Evolutionary conservation across 1,140 invertebrate genomes (phyloP), one percentile per base, ranked within the genome.

Genomic region (Homarus americanus): DNA sequence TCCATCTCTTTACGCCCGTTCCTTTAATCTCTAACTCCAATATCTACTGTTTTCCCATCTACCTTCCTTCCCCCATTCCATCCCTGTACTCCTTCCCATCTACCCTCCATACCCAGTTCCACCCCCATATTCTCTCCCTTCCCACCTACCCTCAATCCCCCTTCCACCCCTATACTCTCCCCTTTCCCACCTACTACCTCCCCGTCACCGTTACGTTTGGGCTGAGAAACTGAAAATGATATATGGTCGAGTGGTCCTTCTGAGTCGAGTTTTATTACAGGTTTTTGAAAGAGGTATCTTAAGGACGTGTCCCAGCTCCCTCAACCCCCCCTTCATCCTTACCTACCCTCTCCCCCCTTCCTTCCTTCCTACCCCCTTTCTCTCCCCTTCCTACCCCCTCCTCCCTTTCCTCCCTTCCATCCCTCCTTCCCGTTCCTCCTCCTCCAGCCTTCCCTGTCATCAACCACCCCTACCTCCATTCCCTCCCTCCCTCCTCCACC

Each of bases 181-280:
- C 79, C 58, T n/a, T n/a, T n/a, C n/a, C n/a, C n/a, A n/a, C 5
- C 79, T 32, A 20, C 49, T 82, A 40, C 78, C 49, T n/a, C 78
- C 34, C 75, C 38, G 12, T 44, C 40, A 49, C 15, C 44, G 44
- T 5, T 49, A 15, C 44, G 44, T 49, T 49, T 15, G 44, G 12
- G 44, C 15, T 49, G 44, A 15, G 58, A 0, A 49, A 63, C 58
- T 63, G 58, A 63, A 63, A 63, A 63, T 63, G 24, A 63, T 63
- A 24, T 63, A 63, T 63, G 36, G 72, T 75, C 24, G 72, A 75
- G 32, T 40, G 36, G 28, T n/a, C 72, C 32, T 34, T 75, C 34
- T 75, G 36, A 36, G 15, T 32, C 72, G 72, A 34, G 36, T 75
- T 75, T 75, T 34, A 75, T 34, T 36, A 32, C 72, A 75, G 7